A percentile compares a stretch with the other conserved stretches of the same genome.
These are phyloP conservation scores for Poeciliopsis turneri DNA, from an alignment of 2,797 vertebrate genomes.

Conservation along the genomic window DNA sequence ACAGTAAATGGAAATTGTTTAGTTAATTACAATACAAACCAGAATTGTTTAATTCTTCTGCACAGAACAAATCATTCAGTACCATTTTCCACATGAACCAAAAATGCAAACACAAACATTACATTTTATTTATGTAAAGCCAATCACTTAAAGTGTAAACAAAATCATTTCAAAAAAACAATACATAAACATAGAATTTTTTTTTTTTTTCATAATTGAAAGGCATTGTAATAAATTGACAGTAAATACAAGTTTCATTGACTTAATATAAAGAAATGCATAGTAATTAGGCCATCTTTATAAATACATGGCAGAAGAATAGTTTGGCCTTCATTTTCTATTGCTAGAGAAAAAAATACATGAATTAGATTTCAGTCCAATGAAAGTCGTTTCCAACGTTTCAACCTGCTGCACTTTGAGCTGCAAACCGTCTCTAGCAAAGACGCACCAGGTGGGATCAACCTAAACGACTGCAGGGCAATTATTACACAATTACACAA, in stretches of 20 bases:
- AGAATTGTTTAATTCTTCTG: slow-evolving; percentile 12
- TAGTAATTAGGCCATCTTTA: slow-evolving; percentile 51
- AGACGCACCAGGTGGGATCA: neutral
- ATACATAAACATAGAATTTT: slow-evolving; percentile 32
- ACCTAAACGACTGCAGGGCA: neutral
- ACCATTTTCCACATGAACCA: slow-evolving; percentile 36
- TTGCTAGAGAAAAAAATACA: neutral
- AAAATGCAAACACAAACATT: slow-evolving; percentile 19
- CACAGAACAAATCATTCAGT: slow-evolving; percentile 31
- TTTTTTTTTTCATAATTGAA: slow-evolving; percentile 28
- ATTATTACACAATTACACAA: neutral
- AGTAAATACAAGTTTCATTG: slow-evolving; percentile 28
- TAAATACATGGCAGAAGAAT: slow-evolving; percentile 7
- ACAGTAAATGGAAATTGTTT: slow-evolving; percentile 44
- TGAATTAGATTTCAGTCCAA: neutral
- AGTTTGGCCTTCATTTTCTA: neutral
- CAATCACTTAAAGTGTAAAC: slow-evolving; percentile 53
- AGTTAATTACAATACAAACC: slow-evolving; percentile 25
- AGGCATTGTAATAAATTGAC: slow-evolving; percentile 45
- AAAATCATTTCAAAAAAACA: slow-evolving; percentile 36
- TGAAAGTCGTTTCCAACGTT: neutral
- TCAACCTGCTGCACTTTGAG: neutral
- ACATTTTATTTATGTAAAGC: slow-evolving; percentile 17
- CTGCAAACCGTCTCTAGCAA: neutral
- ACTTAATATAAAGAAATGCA: slow-evolving; percentile 56